Conservation (phyloP, 2,888 invertebrate species). For the Petrolisthes cinctipes region DNA sequence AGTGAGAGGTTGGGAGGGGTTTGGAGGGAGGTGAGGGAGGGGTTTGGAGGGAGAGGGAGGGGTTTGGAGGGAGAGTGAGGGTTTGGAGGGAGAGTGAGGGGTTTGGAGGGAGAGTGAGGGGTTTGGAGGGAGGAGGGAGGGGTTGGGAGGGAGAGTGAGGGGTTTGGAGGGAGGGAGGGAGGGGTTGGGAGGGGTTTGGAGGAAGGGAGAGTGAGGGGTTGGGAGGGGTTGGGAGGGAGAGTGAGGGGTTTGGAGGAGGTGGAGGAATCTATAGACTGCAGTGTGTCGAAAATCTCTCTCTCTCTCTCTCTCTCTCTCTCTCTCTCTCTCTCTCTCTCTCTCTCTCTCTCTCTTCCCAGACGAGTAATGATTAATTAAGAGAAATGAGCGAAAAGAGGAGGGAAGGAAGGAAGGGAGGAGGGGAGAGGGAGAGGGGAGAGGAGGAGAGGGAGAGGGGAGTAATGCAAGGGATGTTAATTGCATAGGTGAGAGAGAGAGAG, state of each 20-base stretch:
- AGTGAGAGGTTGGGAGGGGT: background rate
- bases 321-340: constrained; percentile 17
- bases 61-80: background rate
- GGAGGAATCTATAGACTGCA: background rate
- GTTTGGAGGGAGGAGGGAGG: background rate
- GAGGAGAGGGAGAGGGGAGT: background rate
- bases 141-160: background rate
- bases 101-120: background rate
- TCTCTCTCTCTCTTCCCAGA: constrained; percentile 11
- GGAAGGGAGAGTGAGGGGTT: background rate
- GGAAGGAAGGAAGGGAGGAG: background rate
- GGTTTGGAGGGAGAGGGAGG: background rate
- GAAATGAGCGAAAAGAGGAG: constrained; percentile 14
- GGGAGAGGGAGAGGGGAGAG: constrained; percentile 5
- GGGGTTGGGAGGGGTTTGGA: background rate
- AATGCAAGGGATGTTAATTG: background rate
- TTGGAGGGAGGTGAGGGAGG: background rate
- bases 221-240: background rate
- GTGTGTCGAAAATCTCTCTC: background rate
- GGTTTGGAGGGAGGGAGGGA: background rate
- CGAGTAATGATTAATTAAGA: background rate
- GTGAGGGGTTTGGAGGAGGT: background rate
- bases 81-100: background rate
- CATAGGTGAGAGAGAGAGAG: background rate
- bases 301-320: constrained; percentile 5